A percentile compares a stretch with the other conserved stretches of the same genome.
phyloP scores from a whole-genome alignment of 2,797 vertebrate species.

The Bradypodion pumilum region DNA sequence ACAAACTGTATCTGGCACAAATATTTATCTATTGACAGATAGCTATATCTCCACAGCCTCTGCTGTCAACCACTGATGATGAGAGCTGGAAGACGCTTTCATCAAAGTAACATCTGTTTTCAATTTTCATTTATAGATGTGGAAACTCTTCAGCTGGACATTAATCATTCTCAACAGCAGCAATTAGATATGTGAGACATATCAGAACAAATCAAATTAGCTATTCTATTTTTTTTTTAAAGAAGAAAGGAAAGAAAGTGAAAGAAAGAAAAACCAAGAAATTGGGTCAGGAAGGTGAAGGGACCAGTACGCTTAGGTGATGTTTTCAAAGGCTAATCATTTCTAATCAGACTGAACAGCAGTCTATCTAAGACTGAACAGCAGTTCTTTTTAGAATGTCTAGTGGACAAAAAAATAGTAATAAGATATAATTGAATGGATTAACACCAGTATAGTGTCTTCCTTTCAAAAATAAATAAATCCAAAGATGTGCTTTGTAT shows the following conservation, averaged over 20 bases:
- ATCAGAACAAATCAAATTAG: constrained; percentile 62
- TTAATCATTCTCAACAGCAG: constrained; percentile 69
- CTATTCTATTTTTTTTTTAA: constrained; percentile 52
- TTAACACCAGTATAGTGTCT: constrained; percentile 70
- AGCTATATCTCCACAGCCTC: constrained; percentile 57
- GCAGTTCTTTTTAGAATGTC: constrained; percentile 46
- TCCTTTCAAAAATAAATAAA: constrained; percentile 73
- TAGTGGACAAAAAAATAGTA: constrained; percentile 61
- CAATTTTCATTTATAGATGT: constrained; percentile 67
- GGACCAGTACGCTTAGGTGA: constrained; percentile 30
- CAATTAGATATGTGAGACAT: constrained; percentile 65
- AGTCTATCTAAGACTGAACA: constrained; percentile 48
- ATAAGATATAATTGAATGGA: constrained; percentile 74
- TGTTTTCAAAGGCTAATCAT: constrained; percentile 45
- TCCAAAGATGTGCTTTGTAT: constrained; percentile 72
- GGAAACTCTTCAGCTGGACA: constrained; percentile 72
- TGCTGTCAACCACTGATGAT: constrained; percentile 49
- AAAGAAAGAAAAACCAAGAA: constrained; percentile 2
- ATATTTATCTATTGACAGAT: constrained; percentile 67
- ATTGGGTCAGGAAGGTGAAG: neutral
- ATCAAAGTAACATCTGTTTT: constrained; percentile 76
- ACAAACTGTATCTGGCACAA: constrained; percentile 61
- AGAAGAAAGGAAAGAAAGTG: constrained; percentile 32
- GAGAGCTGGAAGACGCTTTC: constrained; percentile 54
- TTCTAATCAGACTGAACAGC: constrained; percentile 52